Percentiles rank a stretch among this genome's conserved stretches.
Evolutionary conservation across 2,888 invertebrate genomes (phyloP).

Genomic region (Uropetala carovei): DNA sequence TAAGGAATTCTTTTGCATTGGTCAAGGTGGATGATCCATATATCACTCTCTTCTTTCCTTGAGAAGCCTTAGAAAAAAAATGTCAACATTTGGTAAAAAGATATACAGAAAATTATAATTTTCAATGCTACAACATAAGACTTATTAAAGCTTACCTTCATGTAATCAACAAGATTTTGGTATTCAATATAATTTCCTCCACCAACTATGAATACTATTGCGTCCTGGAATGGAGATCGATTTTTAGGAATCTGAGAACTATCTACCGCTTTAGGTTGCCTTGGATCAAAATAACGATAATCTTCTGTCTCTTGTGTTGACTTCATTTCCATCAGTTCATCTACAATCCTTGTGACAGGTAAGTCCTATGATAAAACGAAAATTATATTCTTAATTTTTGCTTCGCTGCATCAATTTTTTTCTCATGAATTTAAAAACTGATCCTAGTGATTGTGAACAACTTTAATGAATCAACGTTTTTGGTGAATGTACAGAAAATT

Average conservation of each 20-base stretch:
- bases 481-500: too few species aligned
- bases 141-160: slow-evolving; percentile 80
- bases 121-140: slow-evolving; percentile 42
- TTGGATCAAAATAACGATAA: slow-evolving; percentile 96
- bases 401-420: too few species aligned
- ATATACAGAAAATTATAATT: background rate
- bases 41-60: slow-evolving; percentile 85
- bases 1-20: slow-evolving; percentile 95
- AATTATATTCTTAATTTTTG: background rate
- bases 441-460: background rate
- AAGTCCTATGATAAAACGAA: slow-evolving; percentile 82
- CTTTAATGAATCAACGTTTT: too few species aligned
- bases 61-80: slow-evolving; percentile 78
- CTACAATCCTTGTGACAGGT: slow-evolving; percentile 95
- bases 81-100: slow-evolving; percentile 59
- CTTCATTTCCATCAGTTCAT: slow-evolving; percentile 90
- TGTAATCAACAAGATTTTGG: slow-evolving; percentile 97
- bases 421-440: too few species aligned
- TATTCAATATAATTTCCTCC: slow-evolving; percentile 99
- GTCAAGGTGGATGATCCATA: slow-evolving; percentile 97
- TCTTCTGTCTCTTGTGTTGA: slow-evolving; percentile 89
- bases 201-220: slow-evolving; percentile 93
- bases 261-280: slow-evolving; percentile 87
- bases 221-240: slow-evolving; percentile 86
- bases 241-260: slow-evolving; percentile 80